Percentiles rank a stretch among this genome's conserved stretches.
Evolutionary conservation across 1,140 invertebrate species (phyloP).

Genomic region (Macrobrachium rosenbergii): DNA sequence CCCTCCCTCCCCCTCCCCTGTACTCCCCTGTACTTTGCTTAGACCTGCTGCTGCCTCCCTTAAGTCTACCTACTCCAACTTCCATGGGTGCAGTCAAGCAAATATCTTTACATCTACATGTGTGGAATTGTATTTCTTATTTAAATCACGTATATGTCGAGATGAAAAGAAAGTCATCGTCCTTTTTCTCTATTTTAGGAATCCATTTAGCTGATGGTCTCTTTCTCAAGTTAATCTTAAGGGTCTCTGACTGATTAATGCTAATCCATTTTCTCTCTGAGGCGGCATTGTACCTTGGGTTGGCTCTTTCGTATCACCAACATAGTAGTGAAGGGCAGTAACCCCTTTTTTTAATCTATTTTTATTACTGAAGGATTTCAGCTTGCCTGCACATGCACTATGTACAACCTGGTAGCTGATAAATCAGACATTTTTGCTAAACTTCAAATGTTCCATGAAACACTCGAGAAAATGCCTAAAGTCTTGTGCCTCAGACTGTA

Average conservation of each 20-base stretch:
- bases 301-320: constrained; percentile 33
- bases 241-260: constrained; percentile 54
- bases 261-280: constrained; percentile 53
- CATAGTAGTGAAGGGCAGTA: constrained; percentile 51
- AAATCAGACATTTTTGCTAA: no score
- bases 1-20: constrained; percentile 35
- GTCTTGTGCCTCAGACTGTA: no score
- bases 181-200: constrained; percentile 60
- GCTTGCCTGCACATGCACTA: no score
- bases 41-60: constrained; percentile 33
- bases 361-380: no score
- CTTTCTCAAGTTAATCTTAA: constrained; percentile 60
- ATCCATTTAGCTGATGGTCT: constrained; percentile 60
- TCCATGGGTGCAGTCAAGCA: constrained; percentile 66
- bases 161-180: constrained; percentile 59
- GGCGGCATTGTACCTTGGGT: constrained; percentile 36
- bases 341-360: constrained; percentile 46
- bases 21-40: constrained; percentile 60
- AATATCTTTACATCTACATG: constrained; percentile 66
- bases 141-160: constrained; percentile 62
- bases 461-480: no score
- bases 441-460: no score
- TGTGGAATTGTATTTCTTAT: constrained; percentile 64
- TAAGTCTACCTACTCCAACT: constrained; percentile 63
- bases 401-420: no score